phyloP scores from a whole-genome alignment of 1,140 invertebrate species.

The Drepana arcuata region DNA sequence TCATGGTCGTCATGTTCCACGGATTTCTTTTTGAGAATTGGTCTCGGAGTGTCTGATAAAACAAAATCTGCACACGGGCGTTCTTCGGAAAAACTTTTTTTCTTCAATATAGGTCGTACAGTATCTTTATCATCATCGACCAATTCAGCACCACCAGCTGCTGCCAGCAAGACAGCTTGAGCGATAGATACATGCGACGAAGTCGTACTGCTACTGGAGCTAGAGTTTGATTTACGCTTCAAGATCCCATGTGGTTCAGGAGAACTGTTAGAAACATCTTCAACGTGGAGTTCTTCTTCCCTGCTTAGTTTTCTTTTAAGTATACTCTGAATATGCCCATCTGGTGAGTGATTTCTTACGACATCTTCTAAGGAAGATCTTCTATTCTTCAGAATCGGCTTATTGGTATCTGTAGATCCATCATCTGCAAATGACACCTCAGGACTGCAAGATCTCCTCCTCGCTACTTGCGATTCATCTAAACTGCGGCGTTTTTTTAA shows the following conservation, averaged over 20 bases:
- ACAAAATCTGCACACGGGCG: conserved; percentile 55
- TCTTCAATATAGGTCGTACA: conserved; percentile 86
- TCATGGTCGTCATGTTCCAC: conserved; percentile 85
- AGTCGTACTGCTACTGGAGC: conserved; percentile 71
- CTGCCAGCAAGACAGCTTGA: conserved; percentile 78
- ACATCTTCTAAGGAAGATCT: conserved; percentile 81
- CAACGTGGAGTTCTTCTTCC: conserved; percentile 59
- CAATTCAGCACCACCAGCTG: conserved; percentile 74
- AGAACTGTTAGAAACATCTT: conserved; percentile 72
- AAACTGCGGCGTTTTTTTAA: conserved; percentile 85
- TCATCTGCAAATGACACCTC: conserved; percentile 76
- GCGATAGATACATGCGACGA: conserved; percentile 80
- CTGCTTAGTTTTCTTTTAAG: conserved; percentile 68
- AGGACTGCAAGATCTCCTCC: conserved; percentile 78
- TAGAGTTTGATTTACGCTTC: conserved; percentile 79
- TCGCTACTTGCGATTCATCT: conserved; percentile 81
- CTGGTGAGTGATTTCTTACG: conserved; percentile 72
- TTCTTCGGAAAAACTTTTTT: conserved; percentile 79
- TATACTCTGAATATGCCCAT: conserved; percentile 70
- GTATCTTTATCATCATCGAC: conserved; percentile 74
- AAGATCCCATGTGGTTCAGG: conserved; percentile 82
- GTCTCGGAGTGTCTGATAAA: conserved; percentile 74
- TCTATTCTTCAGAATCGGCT: conserved; percentile 79
- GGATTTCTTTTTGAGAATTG: conserved; percentile 89
- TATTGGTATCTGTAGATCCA: conserved; percentile 71